Conservation (phyloP, 2,888 invertebrate genomes). For the Tineola bisselliella region DNA sequence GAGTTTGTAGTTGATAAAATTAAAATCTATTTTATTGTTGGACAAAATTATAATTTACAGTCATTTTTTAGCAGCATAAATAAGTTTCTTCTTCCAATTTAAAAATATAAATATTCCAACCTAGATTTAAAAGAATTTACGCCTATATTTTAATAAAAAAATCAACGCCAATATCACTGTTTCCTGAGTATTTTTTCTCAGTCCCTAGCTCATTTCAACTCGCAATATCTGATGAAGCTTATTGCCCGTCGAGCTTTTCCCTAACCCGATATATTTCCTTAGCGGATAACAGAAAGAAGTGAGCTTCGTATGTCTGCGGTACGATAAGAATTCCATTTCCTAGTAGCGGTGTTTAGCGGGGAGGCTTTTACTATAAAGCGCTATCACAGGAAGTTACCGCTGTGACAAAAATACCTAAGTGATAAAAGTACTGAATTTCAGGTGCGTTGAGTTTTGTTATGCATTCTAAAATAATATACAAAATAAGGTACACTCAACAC, state of each 20-base stretch:
- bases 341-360: slow-evolving; percentile 25
- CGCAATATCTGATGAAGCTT: slow-evolving; percentile 45
- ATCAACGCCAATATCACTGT: too few relatives aligned
- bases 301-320: slow-evolving; percentile 52
- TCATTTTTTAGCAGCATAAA: too few relatives aligned
- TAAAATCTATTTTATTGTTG: neutral
- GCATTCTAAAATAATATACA: neutral
- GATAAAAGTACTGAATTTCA: slow-evolving; percentile 45
- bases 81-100: too few relatives aligned
- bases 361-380: slow-evolving; percentile 32
- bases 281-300: slow-evolving; percentile 59
- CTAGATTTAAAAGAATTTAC: too few relatives aligned
- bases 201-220: neutral
- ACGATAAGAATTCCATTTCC: slow-evolving; percentile 70
- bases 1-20: slow-evolving; percentile 15
- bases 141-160: too few relatives aligned
- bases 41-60: neutral
- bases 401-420: slow-evolving; percentile 62
- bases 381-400: slow-evolving; percentile 55
- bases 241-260: slow-evolving; percentile 37
- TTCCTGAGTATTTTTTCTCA: neutral
- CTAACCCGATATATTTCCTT: slow-evolving; percentile 55
- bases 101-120: too few relatives aligned
- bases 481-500: too few relatives aligned
- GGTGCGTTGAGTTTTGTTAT: neutral